Percentiles rank a stretch among this genome's conserved stretches.
Evolutionary conservation across 2,888 invertebrate species (phyloP).

Genomic region (Diarsia rubi): DNA sequence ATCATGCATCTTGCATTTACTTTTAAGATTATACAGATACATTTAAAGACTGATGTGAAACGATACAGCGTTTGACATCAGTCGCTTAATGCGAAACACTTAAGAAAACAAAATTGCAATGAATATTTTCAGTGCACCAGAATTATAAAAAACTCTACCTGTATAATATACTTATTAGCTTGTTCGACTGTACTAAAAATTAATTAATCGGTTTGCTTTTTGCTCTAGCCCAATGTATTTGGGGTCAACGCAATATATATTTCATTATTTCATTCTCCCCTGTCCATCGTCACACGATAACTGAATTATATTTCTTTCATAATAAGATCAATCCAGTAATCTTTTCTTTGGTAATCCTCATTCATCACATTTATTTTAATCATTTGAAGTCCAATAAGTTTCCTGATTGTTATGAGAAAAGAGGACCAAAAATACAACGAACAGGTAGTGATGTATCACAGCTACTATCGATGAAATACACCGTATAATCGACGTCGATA

Average conservation of each 20-base stretch:
- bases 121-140: too few relatives aligned
- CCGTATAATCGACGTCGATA: conserved; percentile 9
- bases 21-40: too few relatives aligned
- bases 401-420: neutral
- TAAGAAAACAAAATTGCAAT: too few relatives aligned
- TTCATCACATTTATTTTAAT: neutral
- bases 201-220: neutral
- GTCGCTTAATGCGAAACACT: too few relatives aligned
- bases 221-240: neutral
- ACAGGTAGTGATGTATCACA: neutral
- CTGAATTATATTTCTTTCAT: neutral
- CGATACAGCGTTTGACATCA: too few relatives aligned
- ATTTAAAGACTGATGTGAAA: too few relatives aligned
- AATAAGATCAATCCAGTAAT: neutral
- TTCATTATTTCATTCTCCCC: neutral
- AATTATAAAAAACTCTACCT: too few relatives aligned
- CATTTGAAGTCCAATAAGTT: neutral
- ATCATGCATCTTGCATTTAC: too few relatives aligned
- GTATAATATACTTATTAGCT: too few relatives aligned
- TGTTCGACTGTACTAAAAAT: too few relatives aligned
- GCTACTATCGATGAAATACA: conserved; percentile 16
- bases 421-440: neutral
- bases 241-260: too few relatives aligned
- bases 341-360: neutral
- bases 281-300: neutral